Base-by-base conservation (phyloP, 1,140 invertebrate genomes). In the Calliphora vicina region DNA sequence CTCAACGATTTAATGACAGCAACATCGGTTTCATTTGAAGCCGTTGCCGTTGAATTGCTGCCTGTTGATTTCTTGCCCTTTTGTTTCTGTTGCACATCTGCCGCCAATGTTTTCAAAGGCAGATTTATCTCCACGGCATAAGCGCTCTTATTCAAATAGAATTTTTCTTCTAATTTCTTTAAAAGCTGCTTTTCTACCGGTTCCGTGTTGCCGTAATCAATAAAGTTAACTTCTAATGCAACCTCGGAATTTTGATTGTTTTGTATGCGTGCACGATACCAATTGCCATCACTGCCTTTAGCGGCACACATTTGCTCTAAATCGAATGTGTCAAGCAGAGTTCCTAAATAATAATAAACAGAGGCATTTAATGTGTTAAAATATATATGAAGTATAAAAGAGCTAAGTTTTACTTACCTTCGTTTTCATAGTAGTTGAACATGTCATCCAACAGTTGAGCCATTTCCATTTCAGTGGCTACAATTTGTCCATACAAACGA, bases 191-290 rank as follows among this genome's bases (percentile, higher is more conserved):
- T 88, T 1, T 91, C 71, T 0, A 95, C 88, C 27, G 87, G 91
- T 89, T 96, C 95, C 29, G 92, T 92, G 88, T 96, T 96, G 12
- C 96, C 96, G 90, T 95, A 96, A 88, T 97, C 96, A 5, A 96
- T 89, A 88, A 94, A 97, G 12, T 93, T 91, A 0, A 97, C 93
- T 82, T 91, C 92, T 2, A 92, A 91, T 12, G 82, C 78, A 27
- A 72, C 78, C 29, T 81, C 78, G 0, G 82, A 29, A 86, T 83
- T 61, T 87, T 73, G n/a, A 90, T 89, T 17, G 91, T 90, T 67
- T 8, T 91, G 43, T 17, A 95, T 92, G 84, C 92, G 92, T 17
- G 93, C 94, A 81, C 94, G 91, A 86, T 94, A 97, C 94, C 93
- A 96, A 86, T 94, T 94, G 3, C 89, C 91, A 86, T 95, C 94